Evolutionary conservation across 1,140 invertebrate genomes (phyloP), one percentile per base, ranked within the genome.

Genomic region (Leptopilina clavipes): DNA sequence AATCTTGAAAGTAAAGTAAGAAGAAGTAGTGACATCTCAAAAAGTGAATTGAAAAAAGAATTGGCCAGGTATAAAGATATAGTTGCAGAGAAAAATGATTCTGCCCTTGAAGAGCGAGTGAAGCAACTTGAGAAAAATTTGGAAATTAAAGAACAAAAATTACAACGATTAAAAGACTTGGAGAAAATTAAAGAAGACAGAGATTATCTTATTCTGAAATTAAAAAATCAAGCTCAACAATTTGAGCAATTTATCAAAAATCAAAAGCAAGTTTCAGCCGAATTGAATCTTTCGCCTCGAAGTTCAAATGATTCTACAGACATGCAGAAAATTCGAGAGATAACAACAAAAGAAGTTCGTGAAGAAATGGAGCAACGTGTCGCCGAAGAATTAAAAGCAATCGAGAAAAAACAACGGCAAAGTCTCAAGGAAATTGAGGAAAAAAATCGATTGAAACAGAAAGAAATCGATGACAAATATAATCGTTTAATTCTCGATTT

Each of bases 231-330:
- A 72, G 85, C 88, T 0, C 85, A 86, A 25, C 86, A 86, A 17
- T 89, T 90, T 45, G 88, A 90, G 52, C 86, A 86, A 45, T 86
- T 87, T 44, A 78, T 89, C 0, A 89, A 86, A 18, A 88, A 79
- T 72, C 87, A 89, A 45, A 86, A 78, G 59, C 87, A 88, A 83
- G 78, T 87, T 0, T 88, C 87, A 0, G 85, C 82, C 2, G 88
- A 90, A 76, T 83, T 89, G 31, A 90, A 85, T 79, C 74, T 86
- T n/a, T 84, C 85, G 9, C 83, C 84, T 22, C 83, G 84, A 7
- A 86, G 75, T 70, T 78, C 75, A 0, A 76, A 78, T 8, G 87
- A 88, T 14, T 82, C 81, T 11, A 74, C 79, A n/a, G 89, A 90
- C 18, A 77, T 87, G 48, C 85, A 88, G 22, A 89, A 85, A 65